Evolutionary conservation across 2,113 vertebrate species (phyloP).

Genomic region (Anarhynchus alexandrinus): DNA sequence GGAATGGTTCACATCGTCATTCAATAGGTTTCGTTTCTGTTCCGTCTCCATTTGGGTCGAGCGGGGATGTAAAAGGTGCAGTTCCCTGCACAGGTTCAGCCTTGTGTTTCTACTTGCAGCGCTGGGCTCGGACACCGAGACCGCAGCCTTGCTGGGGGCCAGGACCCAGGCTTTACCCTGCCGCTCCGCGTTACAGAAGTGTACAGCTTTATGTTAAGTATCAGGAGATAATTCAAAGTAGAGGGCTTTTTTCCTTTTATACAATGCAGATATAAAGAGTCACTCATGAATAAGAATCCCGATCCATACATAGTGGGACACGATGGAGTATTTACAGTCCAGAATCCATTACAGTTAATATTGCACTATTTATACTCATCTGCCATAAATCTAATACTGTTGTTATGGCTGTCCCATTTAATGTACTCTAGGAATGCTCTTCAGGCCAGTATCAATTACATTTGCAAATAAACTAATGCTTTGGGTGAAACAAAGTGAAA

Average conservation of each 20-base stretch:
- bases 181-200: not conserved
- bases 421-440: slow-evolving; percentile 25
- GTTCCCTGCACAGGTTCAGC: not conserved
- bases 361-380: not conserved
- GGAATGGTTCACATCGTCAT: not conserved
- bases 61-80: not conserved
- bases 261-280: not conserved
- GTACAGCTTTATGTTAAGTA: not conserved
- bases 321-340: not conserved
- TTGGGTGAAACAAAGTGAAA: slow-evolving; percentile 44
- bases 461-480: slow-evolving; percentile 34
- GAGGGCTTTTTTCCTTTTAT: not conserved
- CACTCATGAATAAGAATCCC: not conserved
- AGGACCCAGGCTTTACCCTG: not conserved
- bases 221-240: not conserved
- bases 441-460: slow-evolving; percentile 35
- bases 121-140: not conserved
- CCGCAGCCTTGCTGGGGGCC: not conserved
- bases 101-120: not conserved
- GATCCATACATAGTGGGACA: not conserved
- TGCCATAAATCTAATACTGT: slow-evolving; percentile 13
- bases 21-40: not conserved
- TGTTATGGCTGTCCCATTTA: slow-evolving; percentile 1
- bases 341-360: slow-evolving; percentile 17
- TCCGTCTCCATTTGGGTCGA: not conserved